phyloP scores from a whole-genome alignment of 2,797 vertebrate species.

The Yasuhikotakia modesta region DNA sequence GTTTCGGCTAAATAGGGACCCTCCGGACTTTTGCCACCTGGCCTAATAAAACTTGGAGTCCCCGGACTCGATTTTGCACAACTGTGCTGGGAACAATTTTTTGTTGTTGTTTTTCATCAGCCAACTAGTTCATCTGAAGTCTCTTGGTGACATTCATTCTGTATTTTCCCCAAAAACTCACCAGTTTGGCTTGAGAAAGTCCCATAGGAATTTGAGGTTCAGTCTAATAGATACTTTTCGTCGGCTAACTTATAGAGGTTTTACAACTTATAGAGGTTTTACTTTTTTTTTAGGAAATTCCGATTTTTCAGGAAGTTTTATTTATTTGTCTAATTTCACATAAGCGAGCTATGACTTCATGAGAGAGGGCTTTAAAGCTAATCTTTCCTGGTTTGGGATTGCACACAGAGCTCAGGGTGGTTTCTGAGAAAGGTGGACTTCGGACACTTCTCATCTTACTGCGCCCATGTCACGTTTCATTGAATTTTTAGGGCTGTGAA shows the following conservation, averaged over 20 bases:
- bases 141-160: background rate
- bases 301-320: background rate
- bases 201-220: conserved; percentile 27
- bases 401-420: conserved; percentile 1
- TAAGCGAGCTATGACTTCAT: conserved; percentile 46
- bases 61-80: conserved; percentile 56
- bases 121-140: background rate
- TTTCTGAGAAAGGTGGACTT: conserved; percentile 40
- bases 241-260: background rate
- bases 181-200: background rate
- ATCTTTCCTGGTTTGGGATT: conserved; percentile 17
- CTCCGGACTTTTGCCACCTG: conserved; percentile 37
- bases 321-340: background rate
- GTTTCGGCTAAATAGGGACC: conserved; percentile 27
- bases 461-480: conserved; percentile 48
- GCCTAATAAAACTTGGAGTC: conserved; percentile 54
- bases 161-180: background rate
- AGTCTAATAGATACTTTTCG: background rate
- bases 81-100: conserved; percentile 20
- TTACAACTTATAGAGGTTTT: background rate
- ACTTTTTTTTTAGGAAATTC: background rate
- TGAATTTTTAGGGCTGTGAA: conserved; percentile 53
- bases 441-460: conserved; percentile 30
- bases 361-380: background rate
- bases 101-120: background rate